Percentiles rank a stretch among this genome's conserved stretches.
Conservation (phyloP, 2,113 vertebrate genomes). For the Ellobius talpinus region DNA sequence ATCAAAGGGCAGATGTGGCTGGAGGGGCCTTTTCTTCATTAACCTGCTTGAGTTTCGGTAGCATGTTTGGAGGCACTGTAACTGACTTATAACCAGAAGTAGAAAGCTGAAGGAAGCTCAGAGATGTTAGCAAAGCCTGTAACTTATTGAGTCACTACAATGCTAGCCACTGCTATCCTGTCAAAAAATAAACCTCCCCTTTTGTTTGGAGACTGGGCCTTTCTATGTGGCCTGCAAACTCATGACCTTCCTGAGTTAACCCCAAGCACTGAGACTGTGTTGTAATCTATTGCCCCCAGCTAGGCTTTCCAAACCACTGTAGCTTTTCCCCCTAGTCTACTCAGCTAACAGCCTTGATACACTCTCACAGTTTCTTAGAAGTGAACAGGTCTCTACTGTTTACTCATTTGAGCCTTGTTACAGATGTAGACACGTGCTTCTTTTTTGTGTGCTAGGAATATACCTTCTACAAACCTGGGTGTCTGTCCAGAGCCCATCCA, state of each 20-base stretch:
- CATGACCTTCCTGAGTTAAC: neutral
- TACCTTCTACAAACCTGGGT: neutral
- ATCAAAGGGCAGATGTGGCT: neutral
- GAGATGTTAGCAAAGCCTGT: neutral
- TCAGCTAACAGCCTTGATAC: neutral
- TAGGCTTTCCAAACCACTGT: neutral
- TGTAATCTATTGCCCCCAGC: too few relatives aligned
- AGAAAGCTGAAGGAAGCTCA: neutral
- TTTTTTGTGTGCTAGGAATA: neutral
- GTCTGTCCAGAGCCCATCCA: neutral
- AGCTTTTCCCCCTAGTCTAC: neutral
- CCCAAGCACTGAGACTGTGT: neutral
- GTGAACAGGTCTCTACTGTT: rapidly evolving
- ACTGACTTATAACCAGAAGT: neutral
- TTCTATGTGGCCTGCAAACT: neutral
- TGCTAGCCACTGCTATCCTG: neutral
- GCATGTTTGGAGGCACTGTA: neutral
- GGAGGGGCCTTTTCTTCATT: neutral
- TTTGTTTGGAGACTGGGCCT: neutral
- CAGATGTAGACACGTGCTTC: neutral
- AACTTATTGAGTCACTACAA: neutral
- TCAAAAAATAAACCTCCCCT: neutral
- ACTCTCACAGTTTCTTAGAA: neutral
- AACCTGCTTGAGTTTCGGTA: neutral
- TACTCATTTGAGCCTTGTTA: neutral